Conservation (phyloP, 2,113 vertebrate species). For the Hemiscyllium ocellatum region DNA sequence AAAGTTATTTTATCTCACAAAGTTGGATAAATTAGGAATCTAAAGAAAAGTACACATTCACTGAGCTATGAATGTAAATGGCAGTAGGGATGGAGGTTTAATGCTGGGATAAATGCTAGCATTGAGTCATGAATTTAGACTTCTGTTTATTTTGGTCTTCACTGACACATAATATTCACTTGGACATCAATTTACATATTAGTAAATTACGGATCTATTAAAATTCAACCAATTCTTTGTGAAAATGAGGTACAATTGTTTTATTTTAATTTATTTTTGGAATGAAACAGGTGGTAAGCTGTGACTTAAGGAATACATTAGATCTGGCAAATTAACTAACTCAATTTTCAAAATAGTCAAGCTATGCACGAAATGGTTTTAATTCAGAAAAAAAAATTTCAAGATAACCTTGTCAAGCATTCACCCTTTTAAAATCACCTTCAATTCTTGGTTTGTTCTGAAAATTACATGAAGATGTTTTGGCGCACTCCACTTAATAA, state of each 20-base stretch:
- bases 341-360: not conserved
- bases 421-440: not conserved
- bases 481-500: too few relatives aligned
- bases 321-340: not conserved
- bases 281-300: not conserved
- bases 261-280: not conserved
- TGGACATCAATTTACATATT: not conserved
- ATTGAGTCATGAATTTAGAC: not conserved
- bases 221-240: not conserved
- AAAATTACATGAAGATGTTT: too few relatives aligned
- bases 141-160: not conserved
- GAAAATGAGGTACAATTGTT: not conserved
- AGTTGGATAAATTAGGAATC: not conserved
- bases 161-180: not conserved
- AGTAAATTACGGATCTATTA: not conserved
- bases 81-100: not conserved
- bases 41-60: not conserved
- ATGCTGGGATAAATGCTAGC: not conserved
- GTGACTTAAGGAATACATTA: not conserved
- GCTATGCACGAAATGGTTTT: not conserved
- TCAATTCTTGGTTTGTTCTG: not conserved
- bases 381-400: not conserved
- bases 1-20: not conserved
- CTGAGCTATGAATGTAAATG: not conserved
- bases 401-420: not conserved